Percentiles rank a stretch among this genome's conserved stretches.
phyloP scores from a whole-genome alignment of 2,888 invertebrate species.

The Agrypnus murinus region DNA sequence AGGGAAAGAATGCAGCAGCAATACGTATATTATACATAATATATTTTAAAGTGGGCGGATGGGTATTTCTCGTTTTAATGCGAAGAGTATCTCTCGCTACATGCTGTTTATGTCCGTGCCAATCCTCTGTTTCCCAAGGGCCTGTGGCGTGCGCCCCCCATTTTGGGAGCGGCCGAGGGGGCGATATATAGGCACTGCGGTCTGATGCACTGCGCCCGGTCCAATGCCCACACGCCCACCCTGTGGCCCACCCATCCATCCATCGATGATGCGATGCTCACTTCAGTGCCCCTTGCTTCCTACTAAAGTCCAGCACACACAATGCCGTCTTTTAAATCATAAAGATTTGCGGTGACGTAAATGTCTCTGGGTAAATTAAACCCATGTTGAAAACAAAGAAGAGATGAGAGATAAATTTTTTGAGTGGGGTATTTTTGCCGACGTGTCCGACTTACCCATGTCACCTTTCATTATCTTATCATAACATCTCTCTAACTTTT shows the following conservation, averaged over 20 bases:
- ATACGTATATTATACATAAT: background rate
- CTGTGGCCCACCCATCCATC: slow-evolving; percentile 23
- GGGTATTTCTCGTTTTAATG: slow-evolving; percentile 26
- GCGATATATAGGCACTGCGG: slow-evolving; percentile 52
- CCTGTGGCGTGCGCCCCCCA: slow-evolving; percentile 29
- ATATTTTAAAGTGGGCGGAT: slow-evolving; percentile 21
- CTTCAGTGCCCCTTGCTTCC: slow-evolving; percentile 36
- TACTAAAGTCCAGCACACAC: too few relatives aligned
- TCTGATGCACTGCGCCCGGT: slow-evolving; percentile 50
- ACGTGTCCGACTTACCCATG: slow-evolving; percentile 13
- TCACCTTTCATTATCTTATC: slow-evolving; percentile 13
- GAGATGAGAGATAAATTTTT: slow-evolving; percentile 29
- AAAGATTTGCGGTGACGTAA: slow-evolving; percentile 42
- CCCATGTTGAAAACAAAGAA: slow-evolving; percentile 31
- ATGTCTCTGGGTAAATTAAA: slow-evolving; percentile 29
- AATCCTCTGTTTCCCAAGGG: slow-evolving; percentile 31
- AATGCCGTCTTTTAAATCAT: slow-evolving; percentile 46
- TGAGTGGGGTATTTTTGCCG: slow-evolving; percentile 16
- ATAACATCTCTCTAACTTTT: slow-evolving; percentile 6
- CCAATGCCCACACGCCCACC: slow-evolving; percentile 51
- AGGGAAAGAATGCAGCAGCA: background rate
- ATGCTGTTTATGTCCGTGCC: slow-evolving; percentile 26
- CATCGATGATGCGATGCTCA: slow-evolving; percentile 32
- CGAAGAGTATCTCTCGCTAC: slow-evolving; percentile 27
- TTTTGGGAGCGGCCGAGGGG: slow-evolving; percentile 43